Evolutionary conservation across 2,888 invertebrate genomes (phyloP).

Genomic region (Dynastes grantii): DNA sequence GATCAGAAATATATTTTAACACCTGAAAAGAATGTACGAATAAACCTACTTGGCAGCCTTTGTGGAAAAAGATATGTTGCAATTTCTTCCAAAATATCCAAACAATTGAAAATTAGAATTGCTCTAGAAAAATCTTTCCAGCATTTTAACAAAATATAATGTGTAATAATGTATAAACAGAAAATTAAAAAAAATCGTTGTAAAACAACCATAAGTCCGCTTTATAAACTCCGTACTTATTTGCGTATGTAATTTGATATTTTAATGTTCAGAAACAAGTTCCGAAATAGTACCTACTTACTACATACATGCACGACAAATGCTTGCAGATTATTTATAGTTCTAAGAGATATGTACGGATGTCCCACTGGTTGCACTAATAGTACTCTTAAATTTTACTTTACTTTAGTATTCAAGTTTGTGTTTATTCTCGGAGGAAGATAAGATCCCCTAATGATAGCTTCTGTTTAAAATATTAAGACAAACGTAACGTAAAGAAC

Average conservation of each 20-base stretch:
- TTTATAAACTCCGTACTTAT: not conserved
- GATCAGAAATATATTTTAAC: too few relatives aligned
- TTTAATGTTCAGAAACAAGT: conserved; percentile 28
- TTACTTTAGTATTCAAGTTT: conserved; percentile 1
- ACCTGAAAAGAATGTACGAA: too few relatives aligned
- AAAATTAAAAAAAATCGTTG: not conserved
- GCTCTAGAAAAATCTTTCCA: too few relatives aligned
- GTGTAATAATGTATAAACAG: too few relatives aligned
- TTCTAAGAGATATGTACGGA: conserved; percentile 1
- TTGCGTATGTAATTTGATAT: conserved; percentile 22
- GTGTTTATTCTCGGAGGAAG: not conserved
- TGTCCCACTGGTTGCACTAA: not conserved
- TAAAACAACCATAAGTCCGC: not conserved
- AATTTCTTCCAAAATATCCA: too few relatives aligned
- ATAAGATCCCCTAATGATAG: not conserved
- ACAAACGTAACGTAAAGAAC: not conserved
- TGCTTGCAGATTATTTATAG: conserved; percentile 22
- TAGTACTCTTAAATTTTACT: not conserved
- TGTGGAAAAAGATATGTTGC: too few relatives aligned
- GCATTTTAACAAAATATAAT: too few relatives aligned
- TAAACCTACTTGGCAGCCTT: too few relatives aligned
- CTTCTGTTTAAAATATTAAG: not conserved
- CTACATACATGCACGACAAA: conserved; percentile 9
- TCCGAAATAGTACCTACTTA: conserved; percentile 25
- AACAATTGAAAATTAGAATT: too few relatives aligned